phyloP scores from a whole-genome alignment of 1,140 invertebrate species.

The Macrotrachela quadricornifera region DNA sequence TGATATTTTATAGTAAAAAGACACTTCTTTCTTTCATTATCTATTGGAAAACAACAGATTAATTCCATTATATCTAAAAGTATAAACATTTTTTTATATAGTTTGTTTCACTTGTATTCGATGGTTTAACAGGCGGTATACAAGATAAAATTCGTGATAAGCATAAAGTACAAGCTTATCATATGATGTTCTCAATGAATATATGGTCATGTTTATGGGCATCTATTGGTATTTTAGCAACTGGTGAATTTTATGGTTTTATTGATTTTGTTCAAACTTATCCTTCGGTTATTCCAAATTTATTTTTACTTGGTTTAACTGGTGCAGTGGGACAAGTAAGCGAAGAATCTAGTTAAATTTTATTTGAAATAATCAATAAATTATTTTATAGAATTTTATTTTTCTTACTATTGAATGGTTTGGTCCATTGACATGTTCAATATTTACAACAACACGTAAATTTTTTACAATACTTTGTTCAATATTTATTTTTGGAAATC shows the following conservation, averaged over 20 bases:
- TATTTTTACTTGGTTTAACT: conserved; percentile 52
- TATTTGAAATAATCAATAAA: background rate
- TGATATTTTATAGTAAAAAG: too few relatives aligned
- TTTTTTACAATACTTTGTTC: conserved; percentile 89
- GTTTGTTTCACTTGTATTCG: conserved; percentile 67
- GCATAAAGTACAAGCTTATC: conserved; percentile 58
- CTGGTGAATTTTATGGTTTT: conserved; percentile 65
- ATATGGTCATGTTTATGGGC: conserved; percentile 54
- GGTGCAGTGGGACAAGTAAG: conserved; percentile 65
- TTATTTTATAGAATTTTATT: conserved; percentile 54
- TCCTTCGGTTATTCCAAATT: conserved; percentile 51
- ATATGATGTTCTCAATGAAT: conserved; percentile 90
- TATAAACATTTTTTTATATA: conserved; percentile 15
- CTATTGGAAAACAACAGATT: too few relatives aligned
- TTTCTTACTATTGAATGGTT: conserved; percentile 76
- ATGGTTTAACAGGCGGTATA: conserved; percentile 64
- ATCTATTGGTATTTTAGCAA: conserved; percentile 41
- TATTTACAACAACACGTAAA: conserved; percentile 88
- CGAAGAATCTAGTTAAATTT: conserved; percentile 1
- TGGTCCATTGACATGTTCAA: conserved; percentile 79
- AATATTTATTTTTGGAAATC: conserved; percentile 53
- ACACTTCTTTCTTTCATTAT: too few relatives aligned
- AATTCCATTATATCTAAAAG: too few relatives aligned
- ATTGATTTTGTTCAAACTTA: conserved; percentile 53
- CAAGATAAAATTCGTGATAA: conserved; percentile 66